Percentiles rank a stretch among this genome's conserved stretches.
Conservation (phyloP, 2,113 vertebrate species). For the Sapajus apella region DNA sequence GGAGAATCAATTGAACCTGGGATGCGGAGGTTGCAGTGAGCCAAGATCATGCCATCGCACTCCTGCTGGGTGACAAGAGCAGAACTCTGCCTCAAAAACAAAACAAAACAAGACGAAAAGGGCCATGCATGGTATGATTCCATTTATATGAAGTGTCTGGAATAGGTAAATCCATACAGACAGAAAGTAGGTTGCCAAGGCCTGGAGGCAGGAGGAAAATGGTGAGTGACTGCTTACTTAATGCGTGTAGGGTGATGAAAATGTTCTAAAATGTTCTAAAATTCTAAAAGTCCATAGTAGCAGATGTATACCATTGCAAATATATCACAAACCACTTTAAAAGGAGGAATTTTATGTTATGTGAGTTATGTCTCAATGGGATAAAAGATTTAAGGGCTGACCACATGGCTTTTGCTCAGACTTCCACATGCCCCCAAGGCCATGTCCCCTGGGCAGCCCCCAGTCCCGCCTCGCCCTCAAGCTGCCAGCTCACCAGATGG, state of each 20-base stretch:
- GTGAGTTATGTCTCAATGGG: not conserved
- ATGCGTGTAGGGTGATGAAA: not conserved
- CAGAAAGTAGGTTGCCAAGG: not conserved
- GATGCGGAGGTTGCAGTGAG: too few species aligned
- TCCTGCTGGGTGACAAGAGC: too few species aligned
- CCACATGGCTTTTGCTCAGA: not conserved
- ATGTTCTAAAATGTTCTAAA: not conserved
- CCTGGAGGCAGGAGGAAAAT: not conserved
- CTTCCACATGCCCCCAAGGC: not conserved
- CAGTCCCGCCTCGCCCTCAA: not conserved
- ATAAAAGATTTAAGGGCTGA: not conserved
- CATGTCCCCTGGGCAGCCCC: not conserved
- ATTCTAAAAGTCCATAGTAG: not conserved
- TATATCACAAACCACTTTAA: not conserved
- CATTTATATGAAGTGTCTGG: not conserved
- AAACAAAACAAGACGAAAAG: too few species aligned
- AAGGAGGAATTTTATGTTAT: not conserved
- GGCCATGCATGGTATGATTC: too few species aligned
- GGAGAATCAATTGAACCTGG: too few species aligned
- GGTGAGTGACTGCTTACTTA: not conserved
- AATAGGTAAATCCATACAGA: not conserved
- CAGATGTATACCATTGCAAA: not conserved
- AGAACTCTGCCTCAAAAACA: too few species aligned
- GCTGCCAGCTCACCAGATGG: constrained; percentile 90
- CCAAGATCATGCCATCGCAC: too few species aligned